Conservation (phyloP, 2,113 vertebrate species). For the Alaudala cheleensis region DNA sequence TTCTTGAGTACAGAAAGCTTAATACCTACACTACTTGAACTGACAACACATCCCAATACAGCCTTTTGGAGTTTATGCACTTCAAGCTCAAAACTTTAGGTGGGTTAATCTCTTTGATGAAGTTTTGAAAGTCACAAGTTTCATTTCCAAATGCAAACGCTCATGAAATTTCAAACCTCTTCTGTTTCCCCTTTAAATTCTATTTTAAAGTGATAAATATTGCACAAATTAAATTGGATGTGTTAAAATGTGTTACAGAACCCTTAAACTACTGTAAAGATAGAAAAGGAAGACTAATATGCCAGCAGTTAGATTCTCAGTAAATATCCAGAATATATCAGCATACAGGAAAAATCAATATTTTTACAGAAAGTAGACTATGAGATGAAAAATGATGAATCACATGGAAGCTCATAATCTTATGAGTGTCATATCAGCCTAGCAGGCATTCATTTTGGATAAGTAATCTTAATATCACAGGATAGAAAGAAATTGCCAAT, state of each 20-base stretch:
- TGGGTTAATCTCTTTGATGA: not conserved
- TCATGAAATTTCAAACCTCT: not conserved
- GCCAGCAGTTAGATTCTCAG: not conserved
- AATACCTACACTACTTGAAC: not conserved
- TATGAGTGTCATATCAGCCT: conserved; percentile 4
- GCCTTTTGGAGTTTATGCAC: not conserved
- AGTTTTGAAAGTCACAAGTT: not conserved
- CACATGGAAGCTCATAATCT: not conserved
- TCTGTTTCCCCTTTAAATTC: not conserved
- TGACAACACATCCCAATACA: not conserved
- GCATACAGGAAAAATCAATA: conserved; percentile 22
- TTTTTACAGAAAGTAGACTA: conserved; percentile 21
- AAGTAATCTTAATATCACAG: conserved; percentile 46
- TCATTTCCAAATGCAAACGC: not conserved
- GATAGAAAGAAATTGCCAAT: conserved; percentile 36
- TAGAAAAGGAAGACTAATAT: not conserved
- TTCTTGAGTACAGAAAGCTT: not conserved
- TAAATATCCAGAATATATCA: conserved; percentile 1
- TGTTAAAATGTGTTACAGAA: not conserved
- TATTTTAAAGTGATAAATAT: not conserved
- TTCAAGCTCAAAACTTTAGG: not conserved
- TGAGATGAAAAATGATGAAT: conserved; percentile 2
- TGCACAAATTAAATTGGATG: not conserved
- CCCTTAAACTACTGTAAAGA: not conserved
- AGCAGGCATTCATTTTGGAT: conserved; percentile 40